Percentiles rank a stretch among this genome's conserved stretches.
Evolutionary conservation across 1,140 invertebrate genomes (phyloP).

Genomic region (Drosophila mayri): DNA sequence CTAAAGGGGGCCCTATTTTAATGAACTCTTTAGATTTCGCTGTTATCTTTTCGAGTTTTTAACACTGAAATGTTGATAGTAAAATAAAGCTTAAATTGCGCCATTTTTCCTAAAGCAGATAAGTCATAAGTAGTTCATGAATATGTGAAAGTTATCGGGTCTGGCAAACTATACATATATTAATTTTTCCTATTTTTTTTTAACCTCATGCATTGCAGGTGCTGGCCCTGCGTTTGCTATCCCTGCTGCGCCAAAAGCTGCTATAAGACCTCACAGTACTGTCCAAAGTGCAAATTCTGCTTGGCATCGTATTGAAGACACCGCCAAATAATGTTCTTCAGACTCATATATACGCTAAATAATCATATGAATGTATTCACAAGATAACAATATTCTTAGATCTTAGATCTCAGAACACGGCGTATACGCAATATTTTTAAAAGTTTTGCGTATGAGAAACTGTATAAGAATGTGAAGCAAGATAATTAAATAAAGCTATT

Average conservation of each 20-base stretch:
- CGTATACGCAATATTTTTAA: too few species aligned
- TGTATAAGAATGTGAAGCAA: neutral
- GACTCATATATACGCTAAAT: too few species aligned
- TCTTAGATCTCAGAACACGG: too few species aligned
- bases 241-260: conserved; percentile 89
- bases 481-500: conserved; percentile 19
- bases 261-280: conserved; percentile 87
- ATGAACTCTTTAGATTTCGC: too few species aligned
- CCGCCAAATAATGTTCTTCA: neutral
- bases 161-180: neutral
- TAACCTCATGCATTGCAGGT: conserved; percentile 17
- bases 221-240: conserved; percentile 87
- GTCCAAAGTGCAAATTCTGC: conserved; percentile 52
- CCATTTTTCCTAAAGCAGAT: neutral
- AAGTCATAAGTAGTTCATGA: conserved; percentile 1
- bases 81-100: neutral
- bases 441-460: neutral
- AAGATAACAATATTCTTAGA: neutral
- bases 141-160: neutral
- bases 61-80: neutral
- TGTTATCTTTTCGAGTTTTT: neutral
- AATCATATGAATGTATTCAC: neutral
- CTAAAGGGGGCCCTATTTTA: too few species aligned
- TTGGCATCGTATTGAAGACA: neutral
- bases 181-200: neutral